Evolutionary conservation across 1,140 invertebrate genomes (phyloP), one percentile per base, ranked within the genome.

Genomic region (Lepidurus apus): DNA sequence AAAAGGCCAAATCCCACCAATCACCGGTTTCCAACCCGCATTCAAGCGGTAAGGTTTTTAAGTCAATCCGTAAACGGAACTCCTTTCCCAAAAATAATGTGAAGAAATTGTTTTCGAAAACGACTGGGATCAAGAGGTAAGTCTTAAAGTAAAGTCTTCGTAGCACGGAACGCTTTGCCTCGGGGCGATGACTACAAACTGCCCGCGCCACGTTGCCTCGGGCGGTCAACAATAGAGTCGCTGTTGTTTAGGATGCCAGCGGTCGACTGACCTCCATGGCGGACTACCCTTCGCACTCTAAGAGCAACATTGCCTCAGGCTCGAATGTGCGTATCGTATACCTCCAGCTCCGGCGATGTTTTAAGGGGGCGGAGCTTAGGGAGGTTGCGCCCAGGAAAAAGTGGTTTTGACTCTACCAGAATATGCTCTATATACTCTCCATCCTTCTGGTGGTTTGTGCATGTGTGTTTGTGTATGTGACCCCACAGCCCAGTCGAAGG

Each of bases 301-400:
- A 65, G 53, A 65, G 53, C 53, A 65, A 65, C 53, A 65, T 65
- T 65, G 53, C 53, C 53, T 21, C 17, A 65, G 53, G 53, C 53
- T 65, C 8, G 53, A 65, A 65, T 65, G 53, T 65, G 53, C 53
- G 53, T 65, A 21, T 7, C 53, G 53, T 65, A 65, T 65, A 65
- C 45, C 45, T 47, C 45, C 10, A 34, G 34, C 34, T 34, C 34
- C 34, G 34, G 34, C 34, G 4, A 65, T 13, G 53, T 65, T 65
- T 13, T 21, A 65, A 17, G 53, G 53, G 13, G 53, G 53, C 53
- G 53, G 53, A 21, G 53, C 53, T 17, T 65, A 9, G 21, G 53
- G 9, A 11, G 8, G 53, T 17, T 17, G 13, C 53, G 9, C 53
- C 53, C 9, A 9, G 53, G 53, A 9, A 9, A 9, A 65, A 65